These are phyloP conservation scores for Epinotia bilunana DNA, from an alignment of 2,888 invertebrate genomes.

Conservation along the genomic window DNA sequence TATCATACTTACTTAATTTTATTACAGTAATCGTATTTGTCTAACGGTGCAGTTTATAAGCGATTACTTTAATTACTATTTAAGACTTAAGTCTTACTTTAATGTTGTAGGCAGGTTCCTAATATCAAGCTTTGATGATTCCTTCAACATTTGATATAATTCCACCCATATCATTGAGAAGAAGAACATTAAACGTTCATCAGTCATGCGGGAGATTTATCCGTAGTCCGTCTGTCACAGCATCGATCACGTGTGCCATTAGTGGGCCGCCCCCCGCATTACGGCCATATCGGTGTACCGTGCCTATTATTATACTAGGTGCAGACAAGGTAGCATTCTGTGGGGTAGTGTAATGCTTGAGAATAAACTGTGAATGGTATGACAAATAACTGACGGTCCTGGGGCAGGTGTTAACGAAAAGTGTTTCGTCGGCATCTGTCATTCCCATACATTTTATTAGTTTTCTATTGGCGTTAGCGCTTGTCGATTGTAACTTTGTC, in stretches of 20 bases:
- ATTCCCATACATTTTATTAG: too few species aligned
- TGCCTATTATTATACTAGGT: slow-evolving; percentile 8
- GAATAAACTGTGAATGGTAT: neutral
- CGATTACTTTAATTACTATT: neutral
- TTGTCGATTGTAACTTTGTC: too few species aligned
- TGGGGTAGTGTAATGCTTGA: neutral
- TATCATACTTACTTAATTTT: too few species aligned
- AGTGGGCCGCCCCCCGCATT: slow-evolving; percentile 44
- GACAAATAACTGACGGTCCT: too few species aligned
- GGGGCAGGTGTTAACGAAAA: too few species aligned
- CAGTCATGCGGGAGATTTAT: slow-evolving; percentile 32
- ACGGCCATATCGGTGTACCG: slow-evolving; percentile 3
- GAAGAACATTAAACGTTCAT: slow-evolving; percentile 38
- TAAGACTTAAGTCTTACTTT: neutral
- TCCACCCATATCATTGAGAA: slow-evolving; percentile 40
- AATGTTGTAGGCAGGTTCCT: neutral
- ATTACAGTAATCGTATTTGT: too few species aligned
- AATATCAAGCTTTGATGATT: neutral
- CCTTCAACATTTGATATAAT: neutral
- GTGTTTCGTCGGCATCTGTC: too few species aligned
- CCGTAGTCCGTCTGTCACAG: slow-evolving; percentile 26
- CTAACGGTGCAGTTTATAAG: too few species aligned
- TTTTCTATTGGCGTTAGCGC: too few species aligned
- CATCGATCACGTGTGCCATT: slow-evolving; percentile 74
- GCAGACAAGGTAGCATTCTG: neutral